phyloP scores from a whole-genome alignment of 2,797 vertebrate genomes.

The Tarsius wallacei region DNA sequence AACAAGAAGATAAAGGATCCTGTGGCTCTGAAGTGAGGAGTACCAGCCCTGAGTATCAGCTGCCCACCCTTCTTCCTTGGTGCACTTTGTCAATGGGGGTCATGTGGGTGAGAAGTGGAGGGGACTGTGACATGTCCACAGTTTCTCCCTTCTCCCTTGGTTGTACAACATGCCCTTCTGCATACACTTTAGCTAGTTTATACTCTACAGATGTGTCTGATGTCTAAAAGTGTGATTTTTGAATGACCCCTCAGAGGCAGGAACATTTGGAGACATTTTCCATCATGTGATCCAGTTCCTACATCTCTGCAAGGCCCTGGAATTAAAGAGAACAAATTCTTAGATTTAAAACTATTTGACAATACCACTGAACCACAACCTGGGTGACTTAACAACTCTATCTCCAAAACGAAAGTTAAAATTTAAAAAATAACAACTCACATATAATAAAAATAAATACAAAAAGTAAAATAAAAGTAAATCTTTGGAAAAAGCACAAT shows the following conservation, averaged over 20 bases:
- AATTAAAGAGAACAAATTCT: neutral
- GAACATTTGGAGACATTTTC: neutral
- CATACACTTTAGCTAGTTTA: neutral
- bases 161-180: neutral
- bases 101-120: neutral
- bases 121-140: neutral
- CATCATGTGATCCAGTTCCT: neutral
- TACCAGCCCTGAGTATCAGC: neutral
- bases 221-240: neutral
- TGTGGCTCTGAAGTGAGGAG: neutral
- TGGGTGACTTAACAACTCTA: no score
- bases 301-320: fast-evolving
- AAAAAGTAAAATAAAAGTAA: neutral
- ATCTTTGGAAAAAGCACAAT: neutral
- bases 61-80: neutral
- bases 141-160: neutral
- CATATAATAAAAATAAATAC: no score
- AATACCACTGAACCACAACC: no score
- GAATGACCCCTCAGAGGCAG: neutral
- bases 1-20: neutral
- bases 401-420: no score
- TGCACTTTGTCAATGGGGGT: no score
- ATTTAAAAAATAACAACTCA: no score
- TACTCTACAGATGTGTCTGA: neutral
- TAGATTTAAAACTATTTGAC: neutral